Evolutionary conservation across 2,113 vertebrate species (phyloP).

Genomic region (Vimba vimba): DNA sequence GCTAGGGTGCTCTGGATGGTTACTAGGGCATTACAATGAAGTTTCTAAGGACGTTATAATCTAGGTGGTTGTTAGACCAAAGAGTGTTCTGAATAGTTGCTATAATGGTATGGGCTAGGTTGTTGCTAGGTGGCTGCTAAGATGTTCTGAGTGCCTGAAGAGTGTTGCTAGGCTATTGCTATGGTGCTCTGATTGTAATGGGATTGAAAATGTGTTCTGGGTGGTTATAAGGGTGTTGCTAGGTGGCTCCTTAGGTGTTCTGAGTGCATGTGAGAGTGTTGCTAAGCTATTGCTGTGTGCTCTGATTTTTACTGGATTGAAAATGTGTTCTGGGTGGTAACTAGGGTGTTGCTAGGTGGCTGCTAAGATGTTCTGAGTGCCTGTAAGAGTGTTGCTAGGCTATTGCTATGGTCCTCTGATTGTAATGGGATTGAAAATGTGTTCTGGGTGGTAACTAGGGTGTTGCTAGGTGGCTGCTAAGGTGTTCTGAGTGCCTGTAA

Average conservation of each 20-base stretch:
- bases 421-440: too few relatives aligned
- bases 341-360: too few relatives aligned
- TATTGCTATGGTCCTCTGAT: not conserved
- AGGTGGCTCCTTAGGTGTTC: too few relatives aligned
- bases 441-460: not conserved
- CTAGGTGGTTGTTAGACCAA: not conserved
- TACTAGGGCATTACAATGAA: not conserved
- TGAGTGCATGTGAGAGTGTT: not conserved
- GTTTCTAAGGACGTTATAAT: not conserved
- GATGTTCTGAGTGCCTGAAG: not conserved
- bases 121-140: not conserved
- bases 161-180: not conserved
- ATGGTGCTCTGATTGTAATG: not conserved
- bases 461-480: not conserved
- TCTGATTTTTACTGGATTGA: not conserved
- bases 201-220: not conserved
- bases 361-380: not conserved
- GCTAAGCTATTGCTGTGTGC: not conserved
- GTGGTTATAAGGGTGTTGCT: not conserved
- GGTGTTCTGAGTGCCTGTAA: not conserved
- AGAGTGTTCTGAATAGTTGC: too few relatives aligned
- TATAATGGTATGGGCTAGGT: too few relatives aligned
- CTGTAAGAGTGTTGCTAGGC: not conserved
- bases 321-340: not conserved
- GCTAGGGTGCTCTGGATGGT: not conserved